A percentile compares a stretch with the other conserved stretches of the same genome.
phyloP scores from a whole-genome alignment of 2,113 vertebrate species.

The Tachuris rubrigastra region DNA sequence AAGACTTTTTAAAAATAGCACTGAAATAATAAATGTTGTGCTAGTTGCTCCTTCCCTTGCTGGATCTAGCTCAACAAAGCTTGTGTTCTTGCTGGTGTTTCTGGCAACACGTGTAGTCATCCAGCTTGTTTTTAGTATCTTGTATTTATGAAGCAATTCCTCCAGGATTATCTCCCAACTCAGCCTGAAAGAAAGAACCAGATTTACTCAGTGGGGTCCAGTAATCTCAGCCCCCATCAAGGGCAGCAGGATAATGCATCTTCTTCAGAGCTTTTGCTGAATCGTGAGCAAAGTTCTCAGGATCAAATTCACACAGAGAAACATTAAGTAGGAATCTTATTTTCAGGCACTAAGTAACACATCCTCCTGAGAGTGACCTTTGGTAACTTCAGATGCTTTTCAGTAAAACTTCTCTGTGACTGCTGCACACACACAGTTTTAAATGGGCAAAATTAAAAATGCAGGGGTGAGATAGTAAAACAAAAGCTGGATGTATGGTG shows the following conservation, averaged over 20 bases:
- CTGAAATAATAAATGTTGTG: neutral
- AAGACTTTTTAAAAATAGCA: neutral
- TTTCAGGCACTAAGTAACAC: neutral
- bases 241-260: neutral
- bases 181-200: neutral
- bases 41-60: neutral
- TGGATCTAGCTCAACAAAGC: neutral
- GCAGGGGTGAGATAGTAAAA: neutral
- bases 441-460: neutral
- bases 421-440: neutral
- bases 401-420: neutral
- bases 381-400: neutral
- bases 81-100: neutral
- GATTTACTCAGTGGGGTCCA: neutral
- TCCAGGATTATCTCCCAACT: neutral
- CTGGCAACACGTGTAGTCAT: neutral
- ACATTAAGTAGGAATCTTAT: conserved; percentile 7
- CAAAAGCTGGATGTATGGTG: neutral
- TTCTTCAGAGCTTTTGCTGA: neutral
- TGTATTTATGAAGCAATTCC: neutral
- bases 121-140: neutral
- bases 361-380: conserved; percentile 26
- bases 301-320: conserved; percentile 3
- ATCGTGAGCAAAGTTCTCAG: neutral
- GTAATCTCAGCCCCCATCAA: neutral